Percentiles rank a stretch among this genome's conserved stretches.
Evolutionary conservation across 2,113 vertebrate genomes (phyloP).

Genomic region (Siphamia tubifer): DNA sequence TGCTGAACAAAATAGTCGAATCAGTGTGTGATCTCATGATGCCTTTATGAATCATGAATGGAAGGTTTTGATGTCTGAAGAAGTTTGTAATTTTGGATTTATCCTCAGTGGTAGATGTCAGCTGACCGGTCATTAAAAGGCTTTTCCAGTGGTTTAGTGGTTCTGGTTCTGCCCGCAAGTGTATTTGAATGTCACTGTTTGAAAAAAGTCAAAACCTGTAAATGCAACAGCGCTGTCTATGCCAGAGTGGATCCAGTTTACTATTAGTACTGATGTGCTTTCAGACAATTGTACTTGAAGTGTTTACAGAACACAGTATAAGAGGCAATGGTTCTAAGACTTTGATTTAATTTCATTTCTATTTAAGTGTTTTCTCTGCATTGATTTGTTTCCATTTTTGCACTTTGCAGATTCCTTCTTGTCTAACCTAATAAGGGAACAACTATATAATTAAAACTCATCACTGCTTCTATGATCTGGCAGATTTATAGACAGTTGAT

Average conservation of each 20-base stretch:
- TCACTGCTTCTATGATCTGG: too few species aligned
- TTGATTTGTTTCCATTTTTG: background rate
- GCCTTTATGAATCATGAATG: constrained; percentile 37
- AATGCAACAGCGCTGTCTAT: background rate
- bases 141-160: background rate
- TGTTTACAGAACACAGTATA: background rate
- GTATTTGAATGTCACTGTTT: constrained; percentile 6
- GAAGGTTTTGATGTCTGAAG: constrained; percentile 24
- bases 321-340: background rate
- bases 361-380: background rate
- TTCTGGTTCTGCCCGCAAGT: constrained; percentile 30
- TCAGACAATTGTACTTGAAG: background rate
- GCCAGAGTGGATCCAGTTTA: background rate
- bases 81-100: constrained; percentile 40
- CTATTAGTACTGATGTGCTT: background rate
- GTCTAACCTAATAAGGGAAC: too few species aligned
- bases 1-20: constrained; percentile 9
- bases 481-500: too few species aligned
- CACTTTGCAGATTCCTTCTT: background rate
- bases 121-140: constrained; percentile 24
- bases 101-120: constrained; percentile 1
- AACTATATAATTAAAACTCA: too few species aligned
- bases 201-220: constrained; percentile 2
- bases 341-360: background rate
- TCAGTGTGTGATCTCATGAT: constrained; percentile 15